phyloP scores from a whole-genome alignment of 2,797 vertebrate genomes.

The Aratinga solstitialis region DNA sequence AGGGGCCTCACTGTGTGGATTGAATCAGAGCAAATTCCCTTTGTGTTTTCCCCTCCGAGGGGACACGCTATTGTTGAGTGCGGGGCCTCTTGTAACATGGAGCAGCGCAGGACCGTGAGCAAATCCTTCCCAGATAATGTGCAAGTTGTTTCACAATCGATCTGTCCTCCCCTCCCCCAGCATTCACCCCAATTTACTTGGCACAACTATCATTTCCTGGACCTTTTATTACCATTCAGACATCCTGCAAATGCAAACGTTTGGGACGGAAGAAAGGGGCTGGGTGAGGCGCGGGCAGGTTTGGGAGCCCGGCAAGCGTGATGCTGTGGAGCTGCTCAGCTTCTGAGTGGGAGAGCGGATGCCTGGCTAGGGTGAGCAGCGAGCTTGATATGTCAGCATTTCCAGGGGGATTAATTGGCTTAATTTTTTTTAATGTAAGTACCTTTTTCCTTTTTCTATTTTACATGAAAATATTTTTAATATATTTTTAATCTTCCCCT shows the following conservation, averaged over 20 bases:
- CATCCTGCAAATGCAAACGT: conserved; percentile 45
- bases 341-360: background rate
- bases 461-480: background rate
- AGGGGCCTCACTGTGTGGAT: conserved; percentile 76
- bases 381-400: conserved; percentile 1
- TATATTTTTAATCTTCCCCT: background rate
- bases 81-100: conserved; percentile 58
- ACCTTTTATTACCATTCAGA: conserved; percentile 32
- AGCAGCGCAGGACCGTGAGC: conserved; percentile 37
- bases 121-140: conserved; percentile 50
- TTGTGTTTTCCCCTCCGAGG: conserved; percentile 74
- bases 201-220: conserved; percentile 53
- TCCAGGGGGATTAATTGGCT: conserved; percentile 24
- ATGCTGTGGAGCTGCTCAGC: background rate
- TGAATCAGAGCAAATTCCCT: conserved; percentile 76
- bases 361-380: conserved; percentile 2
- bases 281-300: background rate
- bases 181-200: conserved; percentile 60
- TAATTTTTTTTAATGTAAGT: conserved; percentile 23
- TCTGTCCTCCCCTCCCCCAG: conserved; percentile 47
- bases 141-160: conserved; percentile 57
- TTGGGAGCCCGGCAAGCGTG: background rate
- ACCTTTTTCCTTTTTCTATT: background rate
- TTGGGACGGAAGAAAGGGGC: conserved; percentile 22
- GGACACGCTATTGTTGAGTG: conserved; percentile 74